These are phyloP conservation scores for Eupithecia subumbrata DNA, from an alignment of 2,888 invertebrate species.

Conservation along the genomic window DNA sequence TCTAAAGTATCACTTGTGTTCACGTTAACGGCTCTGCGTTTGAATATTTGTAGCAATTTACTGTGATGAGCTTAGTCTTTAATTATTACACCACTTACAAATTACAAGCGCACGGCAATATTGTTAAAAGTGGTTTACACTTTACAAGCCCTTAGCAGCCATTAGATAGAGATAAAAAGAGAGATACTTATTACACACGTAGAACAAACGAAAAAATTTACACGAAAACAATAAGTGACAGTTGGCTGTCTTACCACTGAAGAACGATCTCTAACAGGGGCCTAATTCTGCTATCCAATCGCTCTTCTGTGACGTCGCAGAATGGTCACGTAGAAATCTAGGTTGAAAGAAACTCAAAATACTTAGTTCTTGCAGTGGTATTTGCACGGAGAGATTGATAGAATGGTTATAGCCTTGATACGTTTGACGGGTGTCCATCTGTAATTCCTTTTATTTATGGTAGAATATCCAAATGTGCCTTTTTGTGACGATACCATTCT, in stretches of 20 bases:
- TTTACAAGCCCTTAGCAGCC: not conserved
- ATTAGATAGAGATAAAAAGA: not conserved
- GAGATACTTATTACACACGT: too few species aligned
- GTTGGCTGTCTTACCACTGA: not conserved
- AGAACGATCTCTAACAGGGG: not conserved
- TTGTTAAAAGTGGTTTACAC: not conserved
- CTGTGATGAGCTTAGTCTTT: not conserved
- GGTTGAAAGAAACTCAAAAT: too few species aligned
- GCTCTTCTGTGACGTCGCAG: too few species aligned
- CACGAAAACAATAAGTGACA: not conserved
- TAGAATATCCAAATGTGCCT: too few species aligned
- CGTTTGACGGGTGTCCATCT: too few species aligned
- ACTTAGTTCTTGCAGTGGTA: too few species aligned
- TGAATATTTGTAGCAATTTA: conserved; percentile 5
- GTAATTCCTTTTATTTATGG: too few species aligned
- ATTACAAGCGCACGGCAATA: not conserved
- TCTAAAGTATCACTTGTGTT: not conserved
- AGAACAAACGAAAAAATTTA: not conserved
- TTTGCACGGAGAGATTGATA: too few species aligned
- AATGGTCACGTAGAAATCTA: too few species aligned
- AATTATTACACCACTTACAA: not conserved
- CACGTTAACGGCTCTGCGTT: not conserved
- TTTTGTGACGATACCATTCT: too few species aligned
- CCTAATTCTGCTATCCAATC: too few species aligned
- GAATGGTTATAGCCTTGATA: too few species aligned